Percentiles rank a stretch among this genome's conserved stretches.
Evolutionary conservation across 2,113 vertebrate species (phyloP).

Genomic region (Nipponia nippon): DNA sequence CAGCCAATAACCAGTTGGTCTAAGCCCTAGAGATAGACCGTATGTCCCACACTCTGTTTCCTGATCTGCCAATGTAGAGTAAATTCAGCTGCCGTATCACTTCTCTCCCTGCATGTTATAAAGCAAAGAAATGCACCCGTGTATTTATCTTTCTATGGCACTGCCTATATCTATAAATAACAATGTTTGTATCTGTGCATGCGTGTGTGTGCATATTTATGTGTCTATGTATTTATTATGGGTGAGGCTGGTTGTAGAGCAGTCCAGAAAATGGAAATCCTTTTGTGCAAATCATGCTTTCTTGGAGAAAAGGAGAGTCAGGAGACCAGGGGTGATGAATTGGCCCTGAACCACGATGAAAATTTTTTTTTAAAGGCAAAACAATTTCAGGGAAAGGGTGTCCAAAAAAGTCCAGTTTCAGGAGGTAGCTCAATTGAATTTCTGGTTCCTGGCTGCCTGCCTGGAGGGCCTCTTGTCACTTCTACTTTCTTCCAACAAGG

Average conservation of each 20-base stretch:
- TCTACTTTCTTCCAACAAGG: conserved; percentile 61
- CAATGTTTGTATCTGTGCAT: background rate
- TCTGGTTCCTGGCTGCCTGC: conserved; percentile 59
- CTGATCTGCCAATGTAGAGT: background rate
- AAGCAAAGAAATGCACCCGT: background rate
- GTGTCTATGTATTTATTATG: background rate
- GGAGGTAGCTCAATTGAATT: conserved; percentile 48
- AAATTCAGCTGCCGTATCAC: background rate
- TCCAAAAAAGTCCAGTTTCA: conserved; percentile 44
- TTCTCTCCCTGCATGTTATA: background rate
- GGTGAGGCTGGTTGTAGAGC: background rate
- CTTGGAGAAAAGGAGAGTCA: background rate
- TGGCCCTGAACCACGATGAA: background rate
- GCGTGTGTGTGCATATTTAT: background rate
- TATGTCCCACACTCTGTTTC: conserved; percentile 44
- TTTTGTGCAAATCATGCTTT: background rate
- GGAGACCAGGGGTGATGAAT: background rate
- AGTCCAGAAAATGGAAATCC: background rate
- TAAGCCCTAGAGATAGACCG: conserved; percentile 43
- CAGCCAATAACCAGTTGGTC: conserved; percentile 47
- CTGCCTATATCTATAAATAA: conserved; percentile 15
- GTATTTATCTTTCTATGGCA: background rate
- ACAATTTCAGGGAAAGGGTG: conserved; percentile 8
- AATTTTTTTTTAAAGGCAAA: background rate
- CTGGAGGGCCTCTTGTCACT: conserved; percentile 63